A percentile compares a stretch with the other conserved stretches of the same genome.
Conservation (phyloP, 2,113 vertebrate genomes). For the Chamaetylas fuelleborni region DNA sequence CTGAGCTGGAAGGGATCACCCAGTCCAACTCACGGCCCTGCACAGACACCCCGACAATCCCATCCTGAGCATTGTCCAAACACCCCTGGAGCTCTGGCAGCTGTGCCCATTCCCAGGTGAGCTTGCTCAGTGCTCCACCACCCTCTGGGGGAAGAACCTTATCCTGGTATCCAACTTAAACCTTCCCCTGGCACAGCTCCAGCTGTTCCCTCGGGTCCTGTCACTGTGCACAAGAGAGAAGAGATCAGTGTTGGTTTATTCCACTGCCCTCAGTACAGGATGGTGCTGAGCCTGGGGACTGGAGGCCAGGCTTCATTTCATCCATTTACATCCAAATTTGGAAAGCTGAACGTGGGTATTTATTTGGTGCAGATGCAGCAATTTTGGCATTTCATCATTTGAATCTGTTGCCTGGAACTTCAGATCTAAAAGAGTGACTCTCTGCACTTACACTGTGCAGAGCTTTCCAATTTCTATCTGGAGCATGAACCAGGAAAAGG, state of each 20-base stretch:
- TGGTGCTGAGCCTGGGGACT: not conserved
- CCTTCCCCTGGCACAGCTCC: not conserved
- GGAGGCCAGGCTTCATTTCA: not conserved
- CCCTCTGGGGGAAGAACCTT: not conserved
- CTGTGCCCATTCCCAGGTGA: not conserved
- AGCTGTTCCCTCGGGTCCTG: not conserved
- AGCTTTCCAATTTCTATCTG: not conserved
- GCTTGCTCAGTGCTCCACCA: not conserved
- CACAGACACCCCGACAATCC: not conserved
- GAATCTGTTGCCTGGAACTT: not conserved
- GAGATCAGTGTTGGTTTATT: not conserved
- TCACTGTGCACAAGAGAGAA: not conserved
- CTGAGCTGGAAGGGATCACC: not conserved
- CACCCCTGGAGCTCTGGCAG: not conserved
- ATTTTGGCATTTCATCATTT: not conserved
- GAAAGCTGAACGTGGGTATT: not conserved
- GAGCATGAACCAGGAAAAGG: not conserved
- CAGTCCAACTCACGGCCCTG: too few species aligned
- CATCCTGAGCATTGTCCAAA: fast-evolving
- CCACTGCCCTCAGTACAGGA: not conserved
- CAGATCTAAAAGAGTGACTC: not conserved
- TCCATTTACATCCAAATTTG: not conserved
- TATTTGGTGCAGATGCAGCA: not conserved
- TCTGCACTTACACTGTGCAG: not conserved
- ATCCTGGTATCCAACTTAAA: not conserved